Evolutionary conservation across 2,113 vertebrate genomes (phyloP), one percentile per base, ranked within the genome.

Genomic region (Urocynchramus pylzowi): DNA sequence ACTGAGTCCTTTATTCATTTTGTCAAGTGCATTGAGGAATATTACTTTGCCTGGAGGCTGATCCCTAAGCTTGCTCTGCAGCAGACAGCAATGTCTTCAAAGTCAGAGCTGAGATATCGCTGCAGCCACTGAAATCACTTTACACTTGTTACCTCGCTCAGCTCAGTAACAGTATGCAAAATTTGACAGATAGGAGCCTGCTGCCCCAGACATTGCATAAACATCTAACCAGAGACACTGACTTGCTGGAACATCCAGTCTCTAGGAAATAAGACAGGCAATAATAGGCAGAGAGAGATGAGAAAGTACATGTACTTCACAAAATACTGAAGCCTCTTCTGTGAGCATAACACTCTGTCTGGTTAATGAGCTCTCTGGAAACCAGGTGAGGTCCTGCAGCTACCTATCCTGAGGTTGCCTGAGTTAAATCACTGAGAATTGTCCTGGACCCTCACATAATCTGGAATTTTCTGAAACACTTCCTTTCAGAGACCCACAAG

Each of bases 151-250:
- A 84, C 81, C 67, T 91, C 3, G 1, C 80, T 53, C 69, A 65
- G 84, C 61, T 91, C 37, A 1, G 20, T 39, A 94, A 61, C 21
- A 21, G 13, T 16, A 89, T 19, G 89, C 44, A 87, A 61, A 95
- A 75, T 65, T 24, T 60, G 87, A 93, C 77, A 89, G 81, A 89
- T 33, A 95, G 77, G 28, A 92, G 56, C 22, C 84, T 79, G 77
- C 67, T 95, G 90, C 83, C 90, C 92, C 69, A 82, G 90, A 80
- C 69, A 82, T 44, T 65, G 76, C 84, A 91, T 49, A 90, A 96
- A 89, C 45, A 90, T 39, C 59, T n/a, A 90, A 59, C 21, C 67
- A 78, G 64, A 81, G 79, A 67, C 82, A 41, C 42, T 76, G 74
- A 65, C n/a, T 89, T 60, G 76, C 95, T 84, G 86, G 84, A 94